Evolutionary conservation across 2,113 vertebrate species (phyloP).

Genomic region (Notechis scutatus): DNA sequence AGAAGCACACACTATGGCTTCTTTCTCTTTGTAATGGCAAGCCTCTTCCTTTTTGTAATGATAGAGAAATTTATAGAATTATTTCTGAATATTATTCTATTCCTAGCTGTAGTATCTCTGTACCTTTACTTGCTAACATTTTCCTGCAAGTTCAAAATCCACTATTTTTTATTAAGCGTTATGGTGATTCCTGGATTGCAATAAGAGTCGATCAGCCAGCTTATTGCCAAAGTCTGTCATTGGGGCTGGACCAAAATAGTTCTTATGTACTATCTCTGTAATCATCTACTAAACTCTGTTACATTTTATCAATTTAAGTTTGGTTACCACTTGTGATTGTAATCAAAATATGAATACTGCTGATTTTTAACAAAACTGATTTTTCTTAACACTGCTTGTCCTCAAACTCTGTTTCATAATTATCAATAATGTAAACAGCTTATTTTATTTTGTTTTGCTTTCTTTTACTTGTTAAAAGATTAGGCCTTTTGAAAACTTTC

Average conservation of each 20-base stretch:
- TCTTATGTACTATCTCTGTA: background rate
- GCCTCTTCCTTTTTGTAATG: background rate
- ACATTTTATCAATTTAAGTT: background rate
- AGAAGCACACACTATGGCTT: background rate
- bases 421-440: background rate
- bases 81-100: background rate
- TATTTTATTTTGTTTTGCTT: background rate
- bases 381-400: background rate
- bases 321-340: background rate
- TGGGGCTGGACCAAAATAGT: background rate
- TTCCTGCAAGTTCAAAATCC: background rate
- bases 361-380: background rate
- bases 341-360: background rate
- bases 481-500: too few species aligned
- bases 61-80: background rate
- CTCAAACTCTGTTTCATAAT: background rate
- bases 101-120: background rate
- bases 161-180: background rate
- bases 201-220: background rate
- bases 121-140: background rate
- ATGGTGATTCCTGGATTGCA: background rate
- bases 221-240: background rate
- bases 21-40: background rate
- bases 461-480: background rate
- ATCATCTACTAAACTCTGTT: background rate